Evolutionary conservation across 2,797 vertebrate genomes (phyloP).

Genomic region (Heterohyrax brucei): DNA sequence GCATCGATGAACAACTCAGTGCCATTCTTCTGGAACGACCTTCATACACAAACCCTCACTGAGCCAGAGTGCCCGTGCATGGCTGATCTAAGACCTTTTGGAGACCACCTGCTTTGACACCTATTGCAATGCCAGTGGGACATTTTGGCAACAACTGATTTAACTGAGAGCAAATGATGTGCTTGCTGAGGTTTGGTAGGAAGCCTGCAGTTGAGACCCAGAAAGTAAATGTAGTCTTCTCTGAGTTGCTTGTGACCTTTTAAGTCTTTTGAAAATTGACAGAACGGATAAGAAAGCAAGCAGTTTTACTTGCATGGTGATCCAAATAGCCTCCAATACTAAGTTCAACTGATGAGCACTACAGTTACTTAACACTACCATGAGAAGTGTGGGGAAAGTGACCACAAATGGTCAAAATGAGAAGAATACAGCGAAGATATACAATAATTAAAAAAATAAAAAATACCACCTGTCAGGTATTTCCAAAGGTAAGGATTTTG

Average conservation of each 20-base stretch:
- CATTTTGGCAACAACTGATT: conserved; percentile 67
- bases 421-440: not conserved
- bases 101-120: conserved; percentile 63
- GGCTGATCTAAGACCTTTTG: conserved; percentile 13
- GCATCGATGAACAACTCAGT: not conserved
- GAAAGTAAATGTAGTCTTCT: conserved; percentile 61
- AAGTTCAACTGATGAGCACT: not conserved
- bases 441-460: not conserved
- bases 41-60: not conserved
- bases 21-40: conserved; percentile 33
- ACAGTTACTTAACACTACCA: not conserved
- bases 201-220: conserved; percentile 47
- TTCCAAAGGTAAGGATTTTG: conserved; percentile 48
- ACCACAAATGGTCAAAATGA: conserved; percentile 34
- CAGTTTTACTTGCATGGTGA: not conserved
- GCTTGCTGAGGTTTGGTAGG: conserved; percentile 62
- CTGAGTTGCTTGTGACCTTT: conserved; percentile 61
- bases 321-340: not conserved
- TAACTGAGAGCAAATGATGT: conserved; percentile 74
- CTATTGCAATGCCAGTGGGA: conserved; percentile 59
- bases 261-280: not conserved
- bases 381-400: not conserved
- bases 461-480: conserved; percentile 18
- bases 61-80: conserved; percentile 47
- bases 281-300: not conserved